Evolutionary conservation across 2,888 invertebrate species (phyloP).

Genomic region (Ophioninae sp.): DNA sequence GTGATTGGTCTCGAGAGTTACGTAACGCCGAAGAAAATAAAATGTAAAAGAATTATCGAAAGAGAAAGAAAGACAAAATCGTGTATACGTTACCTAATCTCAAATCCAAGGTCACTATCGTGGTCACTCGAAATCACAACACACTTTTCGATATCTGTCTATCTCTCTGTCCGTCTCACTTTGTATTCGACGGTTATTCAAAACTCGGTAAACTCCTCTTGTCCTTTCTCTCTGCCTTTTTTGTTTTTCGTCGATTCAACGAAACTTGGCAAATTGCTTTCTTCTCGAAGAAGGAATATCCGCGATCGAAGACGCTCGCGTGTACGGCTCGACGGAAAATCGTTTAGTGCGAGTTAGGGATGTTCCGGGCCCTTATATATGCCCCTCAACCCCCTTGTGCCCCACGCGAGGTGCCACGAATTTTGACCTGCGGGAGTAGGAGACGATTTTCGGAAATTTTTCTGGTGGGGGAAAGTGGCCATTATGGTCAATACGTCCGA

Average conservation of each 20-base stretch:
- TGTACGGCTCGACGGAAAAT: conserved; percentile 60
- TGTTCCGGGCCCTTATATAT: conserved; percentile 68
- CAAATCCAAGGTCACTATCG: conserved; percentile 69
- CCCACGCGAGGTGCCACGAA: conserved; percentile 37
- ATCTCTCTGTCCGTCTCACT: background rate
- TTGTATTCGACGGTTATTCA: conserved; percentile 26
- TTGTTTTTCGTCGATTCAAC: background rate
- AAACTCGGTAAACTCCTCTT: background rate
- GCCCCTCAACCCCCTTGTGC: conserved; percentile 71
- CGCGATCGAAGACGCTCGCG: conserved; percentile 10
- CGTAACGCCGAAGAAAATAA: background rate
- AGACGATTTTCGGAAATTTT: conserved; percentile 63
- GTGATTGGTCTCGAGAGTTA: background rate
- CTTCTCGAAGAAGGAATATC: background rate
- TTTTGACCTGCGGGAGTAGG: conserved; percentile 56
- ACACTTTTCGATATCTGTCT: conserved; percentile 54
- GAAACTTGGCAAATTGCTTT: background rate
- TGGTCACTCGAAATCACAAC: conserved; percentile 69
- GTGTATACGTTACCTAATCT: conserved; percentile 64
- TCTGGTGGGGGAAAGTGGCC: conserved; percentile 63
- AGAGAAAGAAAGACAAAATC: conserved; percentile 8
- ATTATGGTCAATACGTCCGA: conserved; percentile 59
- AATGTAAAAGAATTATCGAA: background rate
- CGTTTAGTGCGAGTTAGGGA: conserved; percentile 65
- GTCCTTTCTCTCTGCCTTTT: background rate